These are phyloP conservation scores for Leptinotarsa tumamoca DNA, from an alignment of 2,888 invertebrate genomes.

Conservation along the genomic window DNA sequence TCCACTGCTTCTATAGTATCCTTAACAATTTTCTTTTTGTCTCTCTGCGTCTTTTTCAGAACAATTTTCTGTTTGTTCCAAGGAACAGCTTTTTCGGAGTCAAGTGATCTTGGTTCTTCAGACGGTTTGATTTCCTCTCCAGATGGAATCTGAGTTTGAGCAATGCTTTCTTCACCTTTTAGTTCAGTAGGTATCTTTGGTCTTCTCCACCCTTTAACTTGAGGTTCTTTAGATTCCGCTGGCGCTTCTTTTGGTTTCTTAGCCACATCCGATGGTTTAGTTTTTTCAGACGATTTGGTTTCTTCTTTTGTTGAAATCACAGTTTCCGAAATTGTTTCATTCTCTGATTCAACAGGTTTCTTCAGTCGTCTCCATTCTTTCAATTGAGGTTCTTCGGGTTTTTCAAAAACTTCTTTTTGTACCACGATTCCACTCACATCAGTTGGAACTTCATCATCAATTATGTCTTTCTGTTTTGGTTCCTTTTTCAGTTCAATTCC, in stretches of 20 bases:
- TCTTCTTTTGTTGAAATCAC: too few species aligned
- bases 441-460: neutral
- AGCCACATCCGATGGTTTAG: too few species aligned
- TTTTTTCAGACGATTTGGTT: too few species aligned
- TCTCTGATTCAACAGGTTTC: constrained; percentile 36
- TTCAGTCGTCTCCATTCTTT: constrained; percentile 51
- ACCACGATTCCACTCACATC: neutral
- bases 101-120: constrained; percentile 28
- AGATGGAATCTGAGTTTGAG: neutral
- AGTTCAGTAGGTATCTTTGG: too few species aligned
- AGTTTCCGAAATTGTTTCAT: neutral
- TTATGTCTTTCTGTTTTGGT: neutral
- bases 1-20: constrained; percentile 49
- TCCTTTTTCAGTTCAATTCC: neutral
- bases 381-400: constrained; percentile 63
- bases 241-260: too few species aligned
- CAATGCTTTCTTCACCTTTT: constrained; percentile 10
- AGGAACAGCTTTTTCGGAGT: constrained; percentile 64
- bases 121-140: neutral
- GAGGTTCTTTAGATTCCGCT: too few species aligned
- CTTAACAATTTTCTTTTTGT: constrained; percentile 62
- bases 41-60: constrained; percentile 65
- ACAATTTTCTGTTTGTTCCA: constrained; percentile 75
- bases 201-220: too few species aligned
- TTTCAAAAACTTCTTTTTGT: neutral